Base-by-base conservation (phyloP, 1,140 invertebrate genomes). In the Ericerus pela region DNA sequence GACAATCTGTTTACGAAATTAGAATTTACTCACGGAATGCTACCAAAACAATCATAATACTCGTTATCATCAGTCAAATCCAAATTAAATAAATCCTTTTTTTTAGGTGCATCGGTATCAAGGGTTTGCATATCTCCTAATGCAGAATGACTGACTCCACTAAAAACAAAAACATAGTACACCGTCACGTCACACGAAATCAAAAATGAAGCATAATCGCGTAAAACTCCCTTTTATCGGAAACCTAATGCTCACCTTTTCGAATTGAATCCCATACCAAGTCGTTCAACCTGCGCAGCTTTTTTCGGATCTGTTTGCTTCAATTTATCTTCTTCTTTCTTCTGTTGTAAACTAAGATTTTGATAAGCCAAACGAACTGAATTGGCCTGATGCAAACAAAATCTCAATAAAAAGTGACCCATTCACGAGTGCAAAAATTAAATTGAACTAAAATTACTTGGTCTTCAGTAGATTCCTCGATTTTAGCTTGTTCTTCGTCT, bases 31-130 rank as follows among this genome's bases (percentile, higher is more conserved):
- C 16, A 47, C 41, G 41, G 41, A 47, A 47, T 47, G 8, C 3
- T 24, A 24, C 43, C 68, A 66, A 69, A 70, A 53, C 73, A 71
- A 59, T 73, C 71, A 51, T 76, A 69, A 53, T 69, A 68, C 41
- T 75, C 72, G 64, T 75, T 67, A 43, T 72, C 71, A 54, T 75
- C 71, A 22, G 71, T 70, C 64, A 59, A 58, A 82, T 26, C 88
- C 92, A 70, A 96, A 96, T 73, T 96, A 95, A 66, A 90, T 88
- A 65, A 91, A 88, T 12, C 89, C 91, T 59, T 83, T 80, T 73
- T 64, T 43, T 64, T 55, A 31, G 73, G 72, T 37, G 72, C 75
- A 65, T 86, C 85, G 71, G 97, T 93, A 66, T 91, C 82, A 63
- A 98, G 92, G 5, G 78, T 80, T 63, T 85, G 80, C 90, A 98